phyloP scores from a whole-genome alignment of 2,113 vertebrate species.

The Brachypteracias leptosomus region DNA sequence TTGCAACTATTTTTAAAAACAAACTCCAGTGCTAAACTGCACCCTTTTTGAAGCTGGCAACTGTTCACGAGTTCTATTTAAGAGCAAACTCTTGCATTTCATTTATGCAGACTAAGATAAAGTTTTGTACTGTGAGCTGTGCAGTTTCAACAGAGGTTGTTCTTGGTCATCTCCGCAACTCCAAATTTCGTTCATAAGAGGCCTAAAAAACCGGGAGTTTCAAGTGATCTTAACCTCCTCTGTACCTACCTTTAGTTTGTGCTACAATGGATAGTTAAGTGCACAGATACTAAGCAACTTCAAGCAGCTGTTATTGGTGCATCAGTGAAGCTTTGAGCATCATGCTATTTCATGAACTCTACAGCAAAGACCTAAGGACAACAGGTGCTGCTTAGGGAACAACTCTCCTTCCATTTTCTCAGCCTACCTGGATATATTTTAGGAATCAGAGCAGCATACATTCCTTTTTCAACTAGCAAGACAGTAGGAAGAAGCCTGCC shows the following conservation, averaged over 20 bases:
- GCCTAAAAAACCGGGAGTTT: not conserved
- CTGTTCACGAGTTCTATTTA: not conserved
- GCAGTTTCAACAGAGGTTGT: not conserved
- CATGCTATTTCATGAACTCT: not conserved
- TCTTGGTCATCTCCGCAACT: not conserved
- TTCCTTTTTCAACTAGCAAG: not conserved
- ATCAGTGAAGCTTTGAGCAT: not conserved
- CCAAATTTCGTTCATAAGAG: not conserved
- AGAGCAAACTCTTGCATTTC: not conserved
- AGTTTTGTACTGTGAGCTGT: not conserved
- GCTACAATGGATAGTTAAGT: not conserved
- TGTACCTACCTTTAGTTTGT: not conserved
- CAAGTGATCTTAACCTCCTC: not conserved
- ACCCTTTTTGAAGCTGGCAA: not conserved
- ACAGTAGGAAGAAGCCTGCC: not conserved
- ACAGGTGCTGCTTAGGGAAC: not conserved
- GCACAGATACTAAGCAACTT: rapidly evolving
- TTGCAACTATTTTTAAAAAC: not conserved
- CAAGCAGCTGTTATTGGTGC: not conserved
- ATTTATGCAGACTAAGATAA: not conserved
- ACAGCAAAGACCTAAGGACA: not conserved
- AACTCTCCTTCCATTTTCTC: not conserved
- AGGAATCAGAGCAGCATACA: not conserved
- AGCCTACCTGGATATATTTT: not conserved
- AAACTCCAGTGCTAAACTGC: not conserved